A percentile compares a stretch with the other conserved stretches of the same genome.
phyloP scores from a whole-genome alignment of 2,888 invertebrate species.

The Aleiodes leptofemur region DNA sequence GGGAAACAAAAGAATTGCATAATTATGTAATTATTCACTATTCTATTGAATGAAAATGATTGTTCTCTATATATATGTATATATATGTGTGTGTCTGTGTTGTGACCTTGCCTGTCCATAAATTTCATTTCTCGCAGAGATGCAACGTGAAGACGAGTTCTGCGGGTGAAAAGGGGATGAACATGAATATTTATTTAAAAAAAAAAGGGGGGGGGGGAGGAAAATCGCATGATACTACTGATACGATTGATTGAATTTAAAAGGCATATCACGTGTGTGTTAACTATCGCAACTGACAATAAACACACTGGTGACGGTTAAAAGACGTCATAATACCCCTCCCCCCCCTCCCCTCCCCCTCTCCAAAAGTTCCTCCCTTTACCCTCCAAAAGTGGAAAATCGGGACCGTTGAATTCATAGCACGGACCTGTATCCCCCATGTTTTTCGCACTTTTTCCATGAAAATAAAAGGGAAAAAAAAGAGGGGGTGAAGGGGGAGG shows the following conservation, averaged over 20 bases:
- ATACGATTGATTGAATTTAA: too few species aligned
- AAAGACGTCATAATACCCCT: constrained; percentile 13
- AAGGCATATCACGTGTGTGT: not conserved
- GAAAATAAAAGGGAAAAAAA: constrained; percentile 25
- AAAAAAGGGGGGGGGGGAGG: too few species aligned
- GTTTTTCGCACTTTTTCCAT: constrained; percentile 24
- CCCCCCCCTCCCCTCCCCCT: not conserved
- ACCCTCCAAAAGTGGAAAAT: not conserved
- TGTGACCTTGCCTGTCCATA: too few species aligned
- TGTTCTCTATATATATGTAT: not conserved
- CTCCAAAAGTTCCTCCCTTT: too few species aligned
- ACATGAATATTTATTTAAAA: too few species aligned
- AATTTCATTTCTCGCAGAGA: too few species aligned
- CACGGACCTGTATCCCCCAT: constrained; percentile 7
- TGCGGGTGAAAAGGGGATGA: too few species aligned
- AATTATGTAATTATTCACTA: not conserved
- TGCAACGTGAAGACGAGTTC: too few species aligned
- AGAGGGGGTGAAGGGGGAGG: constrained; percentile 29
- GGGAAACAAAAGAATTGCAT: too few species aligned
- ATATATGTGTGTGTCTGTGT: too few species aligned
- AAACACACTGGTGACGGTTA: not conserved
- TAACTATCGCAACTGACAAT: not conserved
- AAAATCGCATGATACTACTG: too few species aligned
- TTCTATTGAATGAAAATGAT: not conserved
- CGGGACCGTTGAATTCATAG: not conserved